Evolutionary conservation across 2,113 vertebrate genomes (phyloP), one percentile per base, ranked within the genome.

Genomic region (Rhizomys pruinosus): DNA sequence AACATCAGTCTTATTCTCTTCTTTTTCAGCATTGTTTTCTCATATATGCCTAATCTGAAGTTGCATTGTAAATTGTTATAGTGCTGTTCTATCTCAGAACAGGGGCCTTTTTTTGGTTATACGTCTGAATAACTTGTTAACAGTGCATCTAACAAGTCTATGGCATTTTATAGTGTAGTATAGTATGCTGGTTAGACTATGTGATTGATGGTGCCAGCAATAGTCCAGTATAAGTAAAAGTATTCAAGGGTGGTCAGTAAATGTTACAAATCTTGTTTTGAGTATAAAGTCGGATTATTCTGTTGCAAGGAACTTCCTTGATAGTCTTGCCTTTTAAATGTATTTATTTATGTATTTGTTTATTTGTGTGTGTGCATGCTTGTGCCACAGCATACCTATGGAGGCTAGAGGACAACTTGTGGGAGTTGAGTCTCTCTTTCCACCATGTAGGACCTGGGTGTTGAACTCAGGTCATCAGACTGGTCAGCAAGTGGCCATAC

Each of bases 51-150:
- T 89, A 64, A 93, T 47, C 34, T 64, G 81, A 92, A 32, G 84
- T 85, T 19, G 9, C 22, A 90, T 32, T 84, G 37, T 80, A 68
- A 92, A 84, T 88, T 92, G 63, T 93, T 84, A 8, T 89, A 25
- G n/a, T 39, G 22, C 32, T 90, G 39, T 11, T 79, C 42, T 11
- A 13, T 57, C 81, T 73, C 47, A 23, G 23, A 3, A 74, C 63
- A 68, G 44, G 92, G 77, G 37, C 80, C 29, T 52, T 87, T 23
- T 42, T 73, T 52, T 57, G 17, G 72, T 25, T 3, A 6, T 73
- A 63, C 74, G 42, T 94, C 23, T 37, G 55, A 25, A 13, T 59
- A n/a, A 84, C 6, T 22, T 88, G 0, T 63, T 63, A 39, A 64
- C 74, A 92, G 3, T 57, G 29, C 27, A 15, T 81, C 34, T 92